A percentile compares a stretch with the other conserved stretches of the same genome.
Conservation (phyloP, 1,140 invertebrate genomes). For the Oscheius sp. region DNA sequence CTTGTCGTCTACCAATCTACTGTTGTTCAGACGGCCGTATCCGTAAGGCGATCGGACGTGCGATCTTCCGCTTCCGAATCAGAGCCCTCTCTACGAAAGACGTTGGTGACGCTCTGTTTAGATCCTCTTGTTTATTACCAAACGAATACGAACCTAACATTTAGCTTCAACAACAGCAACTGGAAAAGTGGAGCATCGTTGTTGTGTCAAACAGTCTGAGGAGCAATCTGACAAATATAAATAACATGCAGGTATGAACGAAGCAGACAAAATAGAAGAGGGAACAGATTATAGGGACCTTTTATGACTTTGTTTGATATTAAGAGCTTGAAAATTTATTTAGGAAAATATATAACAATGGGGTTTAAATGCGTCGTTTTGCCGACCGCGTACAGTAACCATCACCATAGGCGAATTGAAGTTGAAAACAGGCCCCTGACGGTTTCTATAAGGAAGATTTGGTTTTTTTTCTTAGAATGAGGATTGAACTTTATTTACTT, state of each 20-base stretch:
- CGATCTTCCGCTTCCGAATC: slow-evolving; percentile 46
- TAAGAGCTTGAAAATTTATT: too few relatives aligned
- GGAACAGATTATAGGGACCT: too few relatives aligned
- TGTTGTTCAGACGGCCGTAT: slow-evolving; percentile 45
- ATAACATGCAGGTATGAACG: too few relatives aligned
- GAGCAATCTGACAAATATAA: slow-evolving; percentile 45
- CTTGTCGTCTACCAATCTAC: slow-evolving; percentile 52
- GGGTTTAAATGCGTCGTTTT: too few relatives aligned
- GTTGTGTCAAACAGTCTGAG: slow-evolving; percentile 54
- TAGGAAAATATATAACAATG: too few relatives aligned
- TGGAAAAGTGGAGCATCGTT: slow-evolving; percentile 57
- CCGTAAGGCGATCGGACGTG: slow-evolving; percentile 46
- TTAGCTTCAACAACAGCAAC: slow-evolving; percentile 1
- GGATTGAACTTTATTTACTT: too few relatives aligned
- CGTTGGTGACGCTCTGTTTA: too few relatives aligned
- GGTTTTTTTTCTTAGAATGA: too few relatives aligned
- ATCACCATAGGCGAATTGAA: slow-evolving; percentile 34
- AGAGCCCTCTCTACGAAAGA: slow-evolving; percentile 6
- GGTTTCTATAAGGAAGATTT: too few relatives aligned
- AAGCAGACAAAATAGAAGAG: too few relatives aligned
- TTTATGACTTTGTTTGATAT: too few relatives aligned
- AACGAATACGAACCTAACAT: not conserved
- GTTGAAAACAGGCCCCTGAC: too few relatives aligned
- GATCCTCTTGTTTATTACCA: not conserved
- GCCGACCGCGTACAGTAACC: slow-evolving; percentile 37